Conservation (phyloP, 2,113 vertebrate species). For the Saguinus midas region DNA sequence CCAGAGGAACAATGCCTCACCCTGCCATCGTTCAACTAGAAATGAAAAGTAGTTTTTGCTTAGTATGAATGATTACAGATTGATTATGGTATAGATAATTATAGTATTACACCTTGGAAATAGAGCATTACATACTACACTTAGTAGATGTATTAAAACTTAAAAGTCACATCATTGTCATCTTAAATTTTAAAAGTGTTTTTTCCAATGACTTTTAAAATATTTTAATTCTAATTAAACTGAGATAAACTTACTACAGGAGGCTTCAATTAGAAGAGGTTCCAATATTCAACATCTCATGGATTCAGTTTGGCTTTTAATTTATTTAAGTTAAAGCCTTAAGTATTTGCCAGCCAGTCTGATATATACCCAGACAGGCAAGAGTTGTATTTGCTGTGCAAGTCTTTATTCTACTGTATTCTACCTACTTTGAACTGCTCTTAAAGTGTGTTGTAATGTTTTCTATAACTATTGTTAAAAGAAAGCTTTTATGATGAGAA, state of each 20-base stretch:
- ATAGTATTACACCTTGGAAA: neutral
- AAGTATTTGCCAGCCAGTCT: neutral
- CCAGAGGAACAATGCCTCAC: neutral
- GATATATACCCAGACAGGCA: neutral
- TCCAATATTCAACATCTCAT: neutral
- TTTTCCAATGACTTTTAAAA: neutral
- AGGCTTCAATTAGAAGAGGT: neutral
- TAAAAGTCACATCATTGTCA: neutral
- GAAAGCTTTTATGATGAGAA: neutral
- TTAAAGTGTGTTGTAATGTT: neutral
- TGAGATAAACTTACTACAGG: constrained; percentile 5
- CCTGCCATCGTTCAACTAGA: neutral
- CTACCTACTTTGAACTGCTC: neutral
- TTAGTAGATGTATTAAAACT: neutral
- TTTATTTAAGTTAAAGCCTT: neutral
- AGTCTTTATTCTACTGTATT: neutral
- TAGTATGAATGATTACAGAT: neutral
- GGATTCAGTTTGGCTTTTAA: constrained; percentile 33
- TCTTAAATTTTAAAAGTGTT: neutral
- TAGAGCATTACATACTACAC: neutral
- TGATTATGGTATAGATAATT: neutral
- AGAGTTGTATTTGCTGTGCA: neutral
- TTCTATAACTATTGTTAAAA: constrained; percentile 18
- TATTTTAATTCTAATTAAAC: constrained; percentile 32
- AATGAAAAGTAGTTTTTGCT: neutral